These are phyloP conservation scores for Brachionus angularis DNA, from an alignment of 1,140 invertebrate genomes.

Conservation along the genomic window DNA sequence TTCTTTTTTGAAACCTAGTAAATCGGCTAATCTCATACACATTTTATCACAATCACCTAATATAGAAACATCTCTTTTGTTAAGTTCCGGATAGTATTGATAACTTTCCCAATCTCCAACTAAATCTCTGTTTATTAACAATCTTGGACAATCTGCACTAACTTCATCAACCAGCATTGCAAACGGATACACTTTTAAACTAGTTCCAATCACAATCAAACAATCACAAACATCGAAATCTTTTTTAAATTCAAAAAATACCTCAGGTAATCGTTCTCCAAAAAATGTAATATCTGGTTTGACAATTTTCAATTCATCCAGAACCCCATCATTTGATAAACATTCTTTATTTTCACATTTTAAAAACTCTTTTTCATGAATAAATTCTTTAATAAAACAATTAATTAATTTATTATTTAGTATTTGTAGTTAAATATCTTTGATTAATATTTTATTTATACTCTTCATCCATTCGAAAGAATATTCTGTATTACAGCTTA, in stretches of 20 bases:
- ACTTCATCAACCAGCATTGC: not conserved
- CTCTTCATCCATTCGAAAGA: conserved; percentile 73
- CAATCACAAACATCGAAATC: conserved; percentile 85
- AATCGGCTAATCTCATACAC: conserved; percentile 3
- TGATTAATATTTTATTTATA: too few species aligned
- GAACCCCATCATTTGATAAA: not conserved
- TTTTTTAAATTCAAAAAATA: conserved; percentile 64
- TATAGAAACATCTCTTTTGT: not conserved
- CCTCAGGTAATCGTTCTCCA: conserved; percentile 75
- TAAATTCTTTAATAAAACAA: not conserved
- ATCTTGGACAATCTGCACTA: not conserved
- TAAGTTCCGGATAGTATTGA: not conserved
- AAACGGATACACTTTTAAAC: conserved; percentile 87
- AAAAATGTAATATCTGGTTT: conserved; percentile 77
- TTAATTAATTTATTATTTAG: not conserved
- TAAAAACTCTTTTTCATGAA: not conserved
- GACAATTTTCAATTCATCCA: not conserved
- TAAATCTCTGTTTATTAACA: conserved; percentile 31
- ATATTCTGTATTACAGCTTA: conserved; percentile 71
- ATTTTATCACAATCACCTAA: conserved; percentile 14
- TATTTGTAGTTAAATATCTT: not conserved
- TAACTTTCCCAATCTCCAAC: conserved; percentile 10
- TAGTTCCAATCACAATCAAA: conserved; percentile 89
- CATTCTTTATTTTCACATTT: conserved; percentile 29
- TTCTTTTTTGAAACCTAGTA: conserved; percentile 6